A percentile compares a stretch with the other conserved stretches of the same genome.
Conservation (phyloP, 2,888 invertebrate species). For the Nemotelus pantherinus region DNA sequence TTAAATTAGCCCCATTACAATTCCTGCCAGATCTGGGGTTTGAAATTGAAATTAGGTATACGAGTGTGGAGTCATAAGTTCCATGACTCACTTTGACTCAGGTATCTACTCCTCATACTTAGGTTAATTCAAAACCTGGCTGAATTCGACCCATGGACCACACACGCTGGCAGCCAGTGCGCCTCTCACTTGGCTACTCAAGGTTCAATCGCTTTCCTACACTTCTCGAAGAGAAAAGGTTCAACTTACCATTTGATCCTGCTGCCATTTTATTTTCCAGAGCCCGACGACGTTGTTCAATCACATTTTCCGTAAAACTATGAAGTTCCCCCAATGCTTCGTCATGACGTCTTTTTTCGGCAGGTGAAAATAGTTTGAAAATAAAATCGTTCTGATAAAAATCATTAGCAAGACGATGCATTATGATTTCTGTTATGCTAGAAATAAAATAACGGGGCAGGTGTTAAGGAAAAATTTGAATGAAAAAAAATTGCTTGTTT, state of each 20-base stretch:
- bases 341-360: conserved; percentile 47
- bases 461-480: neutral
- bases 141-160: no score
- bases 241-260: neutral
- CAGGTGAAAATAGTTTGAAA: conserved; percentile 49
- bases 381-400: conserved; percentile 55
- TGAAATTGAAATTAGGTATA: no score
- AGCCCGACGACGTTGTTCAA: conserved; percentile 55
- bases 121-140: no score
- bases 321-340: conserved; percentile 58
- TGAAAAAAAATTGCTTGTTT: neutral
- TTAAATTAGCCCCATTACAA: no score
- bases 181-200: no score
- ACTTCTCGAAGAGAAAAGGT: no score
- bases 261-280: conserved; percentile 6
- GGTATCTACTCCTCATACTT: no score
- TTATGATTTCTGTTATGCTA: conserved; percentile 47
- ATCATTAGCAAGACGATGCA: conserved; percentile 52
- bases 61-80: no score
- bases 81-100: no score
- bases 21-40: no score
- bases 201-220: no score
- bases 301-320: conserved; percentile 60
- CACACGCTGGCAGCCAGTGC: no score
- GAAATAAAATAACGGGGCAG: neutral